phyloP scores from a whole-genome alignment of 1,140 invertebrate genomes.

The Meloidogyne chitwoodi region DNA sequence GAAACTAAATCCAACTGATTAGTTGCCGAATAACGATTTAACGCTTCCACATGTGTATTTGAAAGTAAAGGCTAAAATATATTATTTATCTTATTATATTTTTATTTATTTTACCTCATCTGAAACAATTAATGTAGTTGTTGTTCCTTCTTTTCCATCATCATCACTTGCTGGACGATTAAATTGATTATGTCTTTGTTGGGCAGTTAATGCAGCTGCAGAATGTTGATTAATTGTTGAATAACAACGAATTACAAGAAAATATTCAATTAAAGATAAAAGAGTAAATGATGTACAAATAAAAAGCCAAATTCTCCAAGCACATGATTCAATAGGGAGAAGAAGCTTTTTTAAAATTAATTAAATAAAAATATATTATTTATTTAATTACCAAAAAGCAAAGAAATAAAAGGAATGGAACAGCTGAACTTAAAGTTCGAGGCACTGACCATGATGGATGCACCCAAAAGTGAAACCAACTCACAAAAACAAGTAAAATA shows the following conservation, averaged over 20 bases:
- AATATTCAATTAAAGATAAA: slow-evolving; percentile 40
- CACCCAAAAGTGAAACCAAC: slow-evolving; percentile 55
- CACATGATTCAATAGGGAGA: slow-evolving; percentile 8
- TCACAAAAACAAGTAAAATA: slow-evolving; percentile 36
- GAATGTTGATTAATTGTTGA: slow-evolving; percentile 6
- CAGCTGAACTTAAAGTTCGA: slow-evolving; percentile 47
- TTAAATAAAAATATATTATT: slow-evolving; percentile 4
- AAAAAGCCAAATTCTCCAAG: slow-evolving; percentile 35
- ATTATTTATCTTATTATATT: background rate
- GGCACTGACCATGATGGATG: slow-evolving; percentile 54
- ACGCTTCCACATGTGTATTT: background rate
- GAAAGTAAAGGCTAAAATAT: background rate
- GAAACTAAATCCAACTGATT: slow-evolving; percentile 49
- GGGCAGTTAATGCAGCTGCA: slow-evolving; percentile 1
- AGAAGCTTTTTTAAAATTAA: slow-evolving; percentile 9
- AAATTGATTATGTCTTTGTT: background rate
- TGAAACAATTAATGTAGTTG: slow-evolving; percentile 5
- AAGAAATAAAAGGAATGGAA: slow-evolving; percentile 55
- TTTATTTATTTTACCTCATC: slow-evolving; percentile 17
- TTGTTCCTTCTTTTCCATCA: slow-evolving; percentile 1
- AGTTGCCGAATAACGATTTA: slow-evolving; percentile 1
- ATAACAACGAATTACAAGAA: slow-evolving; percentile 40
- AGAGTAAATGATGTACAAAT: slow-evolving; percentile 37
- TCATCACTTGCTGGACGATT: background rate
- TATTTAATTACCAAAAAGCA: slow-evolving; percentile 42